Evolutionary conservation across 2,113 vertebrate genomes (phyloP), one percentile per base, ranked within the genome.

Genomic region (Chamaea fasciata): DNA sequence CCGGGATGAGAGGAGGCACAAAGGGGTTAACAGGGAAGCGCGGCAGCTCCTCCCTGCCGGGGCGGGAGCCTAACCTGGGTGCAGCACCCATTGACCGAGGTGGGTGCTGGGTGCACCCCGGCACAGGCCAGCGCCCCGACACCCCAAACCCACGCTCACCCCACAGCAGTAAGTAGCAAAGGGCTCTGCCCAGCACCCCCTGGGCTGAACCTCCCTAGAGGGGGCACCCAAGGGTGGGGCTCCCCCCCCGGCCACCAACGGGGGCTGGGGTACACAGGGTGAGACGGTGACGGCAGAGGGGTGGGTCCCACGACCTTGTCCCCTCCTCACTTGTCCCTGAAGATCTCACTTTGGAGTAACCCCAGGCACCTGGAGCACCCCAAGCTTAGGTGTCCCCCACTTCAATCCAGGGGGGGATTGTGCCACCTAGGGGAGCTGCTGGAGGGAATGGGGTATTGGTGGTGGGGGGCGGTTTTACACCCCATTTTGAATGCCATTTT

Each of bases 61-160:
- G 85, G 92, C 57, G 57, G 75, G 91, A 53, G 31, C 69, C 84
- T 63, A 93, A 97, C 97, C 97, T 97, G 97, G 83, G 94, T 14
- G 46, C 89, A 85, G 95, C 82, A 79, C 88, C 85, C 60, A 19
- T 35, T 11, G 33, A 73, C 11, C 68, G 53, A 77, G 87, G 83
- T 44, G 76, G 83, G 89, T 94, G 92, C 94, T 74, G 93, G 81
- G 31, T 78, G 82, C 85, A 65, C 85, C 88, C 57, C 37, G 7
- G 53, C 79, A 5, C 5, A 27, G 20, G 42, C 56, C 6, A 30
- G 63, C 27, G 57, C 73, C 77, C 28, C 7, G 5, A 6, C 70
- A 47, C 71, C 89, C 64, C 35, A 87, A 85, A 37, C 28, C 55
- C 50, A 13, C 28, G 13, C 53, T 83, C n/a, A 0, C 68, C 85